phyloP scores from a whole-genome alignment of 2,113 vertebrate genomes.

The Ondatra zibethicus region DNA sequence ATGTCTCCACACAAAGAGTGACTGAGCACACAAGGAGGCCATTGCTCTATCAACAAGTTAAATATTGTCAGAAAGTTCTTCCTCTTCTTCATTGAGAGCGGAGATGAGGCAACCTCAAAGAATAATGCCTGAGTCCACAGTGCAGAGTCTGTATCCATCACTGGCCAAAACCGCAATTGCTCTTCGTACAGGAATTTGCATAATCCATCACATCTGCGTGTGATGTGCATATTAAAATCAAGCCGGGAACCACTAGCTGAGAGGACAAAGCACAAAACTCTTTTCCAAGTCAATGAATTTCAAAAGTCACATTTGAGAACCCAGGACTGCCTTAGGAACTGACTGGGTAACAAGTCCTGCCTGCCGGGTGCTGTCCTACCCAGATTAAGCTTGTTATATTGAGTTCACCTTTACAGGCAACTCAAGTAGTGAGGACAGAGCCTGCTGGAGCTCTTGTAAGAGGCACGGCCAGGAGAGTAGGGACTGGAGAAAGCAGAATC shows the following conservation, averaged over 20 bases:
- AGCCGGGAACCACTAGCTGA: background rate
- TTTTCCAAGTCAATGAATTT: background rate
- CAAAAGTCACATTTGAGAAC: background rate
- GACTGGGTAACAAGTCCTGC: background rate
- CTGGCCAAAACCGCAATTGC: background rate
- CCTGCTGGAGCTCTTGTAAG: background rate
- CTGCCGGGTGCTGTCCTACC: background rate
- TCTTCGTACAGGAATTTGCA: background rate
- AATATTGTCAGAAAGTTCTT: background rate
- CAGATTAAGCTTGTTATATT: background rate
- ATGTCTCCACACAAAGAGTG: background rate
- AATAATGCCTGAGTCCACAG: no score
- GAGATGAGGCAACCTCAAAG: background rate
- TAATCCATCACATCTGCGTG: background rate
- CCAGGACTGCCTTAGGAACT: background rate
- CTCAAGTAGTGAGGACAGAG: background rate
- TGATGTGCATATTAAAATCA: background rate
- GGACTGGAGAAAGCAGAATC: background rate
- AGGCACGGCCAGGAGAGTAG: background rate
- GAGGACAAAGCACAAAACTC: background rate
- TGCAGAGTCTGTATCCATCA: no score
- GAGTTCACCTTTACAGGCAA: background rate
- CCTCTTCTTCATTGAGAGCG: background rate
- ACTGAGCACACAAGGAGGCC: background rate
- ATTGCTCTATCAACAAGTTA: background rate